Percentiles rank a stretch among this genome's conserved stretches.
These are phyloP conservation scores for Clarias macrocephalus DNA, from an alignment of 2,113 vertebrate genomes.

Conservation along the genomic window DNA sequence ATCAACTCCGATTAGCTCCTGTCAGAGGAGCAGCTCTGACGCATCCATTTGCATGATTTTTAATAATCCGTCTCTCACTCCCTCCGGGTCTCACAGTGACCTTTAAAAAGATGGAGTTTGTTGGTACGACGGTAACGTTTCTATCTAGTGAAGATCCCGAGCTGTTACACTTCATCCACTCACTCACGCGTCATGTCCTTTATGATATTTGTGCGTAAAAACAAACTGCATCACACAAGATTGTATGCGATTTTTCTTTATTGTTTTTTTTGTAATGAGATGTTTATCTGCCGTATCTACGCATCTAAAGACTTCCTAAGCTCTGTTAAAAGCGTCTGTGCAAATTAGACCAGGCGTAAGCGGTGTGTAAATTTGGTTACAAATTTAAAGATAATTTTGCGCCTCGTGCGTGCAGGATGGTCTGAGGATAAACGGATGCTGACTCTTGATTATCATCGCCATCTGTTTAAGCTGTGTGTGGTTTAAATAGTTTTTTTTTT, in stretches of 20 bases:
- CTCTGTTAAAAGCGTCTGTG: background rate
- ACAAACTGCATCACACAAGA: too few relatives aligned
- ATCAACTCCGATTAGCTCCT: slow-evolving; percentile 30
- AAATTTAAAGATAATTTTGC: background rate
- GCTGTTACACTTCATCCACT: background rate
- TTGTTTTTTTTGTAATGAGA: too few relatives aligned
- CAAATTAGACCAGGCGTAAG: background rate
- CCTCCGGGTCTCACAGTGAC: background rate
- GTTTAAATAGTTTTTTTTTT: background rate
- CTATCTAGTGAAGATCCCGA: background rate
- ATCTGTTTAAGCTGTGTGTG: background rate
- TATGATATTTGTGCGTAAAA: background rate
- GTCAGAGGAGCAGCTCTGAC: slow-evolving; percentile 34
- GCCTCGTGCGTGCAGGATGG: background rate
- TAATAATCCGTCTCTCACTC: background rate
- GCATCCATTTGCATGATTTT: slow-evolving; percentile 20
- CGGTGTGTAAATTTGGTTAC: background rate
- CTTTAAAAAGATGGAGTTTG: background rate
- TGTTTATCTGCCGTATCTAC: too few relatives aligned
- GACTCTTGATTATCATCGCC: background rate
- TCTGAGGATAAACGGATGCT: background rate
- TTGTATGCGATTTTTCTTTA: too few relatives aligned
- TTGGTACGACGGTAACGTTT: background rate
- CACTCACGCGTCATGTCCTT: background rate
- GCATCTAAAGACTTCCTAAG: background rate